These are phyloP conservation scores for Neosilurus hyrtlii DNA, from an alignment of 2,797 vertebrate genomes.

Conservation along the genomic window DNA sequence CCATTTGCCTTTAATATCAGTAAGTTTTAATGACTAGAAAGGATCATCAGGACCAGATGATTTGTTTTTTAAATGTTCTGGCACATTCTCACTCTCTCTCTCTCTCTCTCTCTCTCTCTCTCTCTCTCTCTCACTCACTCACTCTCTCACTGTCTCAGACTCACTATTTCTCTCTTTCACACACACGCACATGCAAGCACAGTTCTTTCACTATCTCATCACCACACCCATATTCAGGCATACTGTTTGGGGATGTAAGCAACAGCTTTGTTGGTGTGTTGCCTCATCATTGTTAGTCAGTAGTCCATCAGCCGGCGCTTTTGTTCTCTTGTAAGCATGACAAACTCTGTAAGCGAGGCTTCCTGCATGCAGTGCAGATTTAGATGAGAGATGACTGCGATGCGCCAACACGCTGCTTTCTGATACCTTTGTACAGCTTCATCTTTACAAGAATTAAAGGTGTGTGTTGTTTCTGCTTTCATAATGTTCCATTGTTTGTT, in stretches of 20 bases:
- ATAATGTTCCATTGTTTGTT: not conserved
- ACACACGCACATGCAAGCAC: not conserved
- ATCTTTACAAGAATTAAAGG: slow-evolving; percentile 35
- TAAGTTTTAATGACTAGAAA: not conserved
- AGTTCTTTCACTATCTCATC: slow-evolving; percentile 2
- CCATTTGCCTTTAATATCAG: not conserved
- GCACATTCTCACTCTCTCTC: not conserved
- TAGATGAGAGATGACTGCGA: too few relatives aligned
- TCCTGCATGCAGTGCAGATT: not conserved
- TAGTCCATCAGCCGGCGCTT: slow-evolving; percentile 26
- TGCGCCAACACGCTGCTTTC: not conserved
- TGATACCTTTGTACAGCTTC: not conserved
- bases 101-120: too few relatives aligned
- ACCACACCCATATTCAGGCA: slow-evolving; percentile 40
- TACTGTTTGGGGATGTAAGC: slow-evolving; percentile 54
- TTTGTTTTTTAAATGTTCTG: not conserved
- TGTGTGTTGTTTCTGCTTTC: slow-evolving; percentile 31
- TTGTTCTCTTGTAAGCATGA: slow-evolving; percentile 30
- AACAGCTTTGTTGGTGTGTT: slow-evolving; percentile 58
- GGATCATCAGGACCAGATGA: not conserved
- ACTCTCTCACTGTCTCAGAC: too few relatives aligned
- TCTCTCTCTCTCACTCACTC: too few relatives aligned
- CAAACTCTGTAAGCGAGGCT: slow-evolving; percentile 12
- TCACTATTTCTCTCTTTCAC: too few relatives aligned
- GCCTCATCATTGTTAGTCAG: slow-evolving; percentile 45